These are phyloP conservation scores for Pteropus rufus DNA, from an alignment of 2,797 vertebrate species.

Conservation along the genomic window DNA sequence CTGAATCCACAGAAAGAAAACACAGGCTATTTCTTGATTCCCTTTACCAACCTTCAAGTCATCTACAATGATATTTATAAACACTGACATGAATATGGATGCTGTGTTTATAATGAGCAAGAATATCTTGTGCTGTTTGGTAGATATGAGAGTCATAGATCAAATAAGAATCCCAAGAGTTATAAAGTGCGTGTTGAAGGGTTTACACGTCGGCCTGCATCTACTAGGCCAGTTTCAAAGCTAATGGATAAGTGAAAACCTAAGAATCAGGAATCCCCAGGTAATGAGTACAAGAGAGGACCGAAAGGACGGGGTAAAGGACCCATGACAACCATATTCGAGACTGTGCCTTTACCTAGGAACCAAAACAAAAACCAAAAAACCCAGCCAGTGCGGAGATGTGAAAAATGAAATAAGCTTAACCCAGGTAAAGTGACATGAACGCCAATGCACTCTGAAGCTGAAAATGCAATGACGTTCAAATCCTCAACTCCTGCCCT, in stretches of 20 bases:
- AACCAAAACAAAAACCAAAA: not conserved
- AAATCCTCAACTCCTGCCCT: not conserved
- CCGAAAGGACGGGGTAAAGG: not conserved
- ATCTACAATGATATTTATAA: not conserved
- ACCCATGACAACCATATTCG: too few species aligned
- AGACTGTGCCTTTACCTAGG: not conserved
- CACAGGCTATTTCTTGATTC: not conserved
- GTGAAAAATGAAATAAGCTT: not conserved
- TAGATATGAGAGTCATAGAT: not conserved
- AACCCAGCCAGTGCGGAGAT: not conserved
- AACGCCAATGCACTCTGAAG: not conserved
- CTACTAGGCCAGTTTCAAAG: not conserved
- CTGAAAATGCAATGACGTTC: not conserved
- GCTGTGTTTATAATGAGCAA: not conserved
- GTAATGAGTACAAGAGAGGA: rapidly evolving
- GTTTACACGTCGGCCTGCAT: not conserved
- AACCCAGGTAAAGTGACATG: not conserved
- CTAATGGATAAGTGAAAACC: not conserved
- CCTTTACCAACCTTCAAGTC: not conserved
- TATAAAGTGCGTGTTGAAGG: not conserved
- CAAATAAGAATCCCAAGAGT: not conserved
- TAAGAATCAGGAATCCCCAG: not conserved
- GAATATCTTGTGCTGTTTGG: too few species aligned
- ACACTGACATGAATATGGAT: not conserved
- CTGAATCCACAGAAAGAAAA: not conserved